phyloP scores from a whole-genome alignment of 2,888 invertebrate genomes.

The Anaspis maculata region DNA sequence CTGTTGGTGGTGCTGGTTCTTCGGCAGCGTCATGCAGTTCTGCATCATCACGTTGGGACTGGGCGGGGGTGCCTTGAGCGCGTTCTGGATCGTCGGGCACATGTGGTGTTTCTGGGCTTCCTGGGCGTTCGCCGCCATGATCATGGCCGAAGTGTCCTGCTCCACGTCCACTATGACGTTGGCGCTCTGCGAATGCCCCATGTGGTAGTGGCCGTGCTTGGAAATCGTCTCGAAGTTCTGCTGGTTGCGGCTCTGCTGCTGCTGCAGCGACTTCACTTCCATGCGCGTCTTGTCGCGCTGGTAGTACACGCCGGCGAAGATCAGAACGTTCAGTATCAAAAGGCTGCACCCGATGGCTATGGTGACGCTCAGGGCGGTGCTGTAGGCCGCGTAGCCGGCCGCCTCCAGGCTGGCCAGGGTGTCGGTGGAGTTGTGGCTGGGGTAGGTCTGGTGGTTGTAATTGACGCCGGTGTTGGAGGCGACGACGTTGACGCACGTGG shows the following conservation, averaged over 20 bases:
- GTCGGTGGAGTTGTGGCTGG: conserved; percentile 60
- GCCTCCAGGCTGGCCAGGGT: conserved; percentile 73
- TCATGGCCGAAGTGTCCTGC: conserved; percentile 55
- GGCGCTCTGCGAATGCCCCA: conserved; percentile 67
- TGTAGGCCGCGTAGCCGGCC: conserved; percentile 67
- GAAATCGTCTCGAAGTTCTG: conserved; percentile 64
- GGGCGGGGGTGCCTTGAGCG: conserved; percentile 55
- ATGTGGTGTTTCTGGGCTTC: conserved; percentile 46
- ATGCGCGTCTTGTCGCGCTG: conserved; percentile 69
- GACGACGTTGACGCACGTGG: conserved; percentile 60
- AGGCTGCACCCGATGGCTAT: conserved; percentile 77
- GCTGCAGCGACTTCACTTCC: conserved; percentile 70
- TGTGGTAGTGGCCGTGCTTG: conserved; percentile 72
- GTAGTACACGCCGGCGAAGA: conserved; percentile 79
- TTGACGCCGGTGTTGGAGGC: conserved; percentile 35
- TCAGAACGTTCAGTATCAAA: conserved; percentile 71
- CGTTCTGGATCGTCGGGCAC: conserved; percentile 44
- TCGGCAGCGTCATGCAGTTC: conserved; percentile 44
- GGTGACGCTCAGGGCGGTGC: conserved; percentile 68
- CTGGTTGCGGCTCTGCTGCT: conserved; percentile 62
- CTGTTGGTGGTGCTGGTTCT: conserved; percentile 44
- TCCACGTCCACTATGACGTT: conserved; percentile 80
- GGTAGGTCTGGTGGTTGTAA: conserved; percentile 48
- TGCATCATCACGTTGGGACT: conserved; percentile 50
- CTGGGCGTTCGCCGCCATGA: conserved; percentile 49